These are phyloP conservation scores for Gymnorhina tibicen DNA, from an alignment of 2,113 vertebrate species.

Conservation along the genomic window DNA sequence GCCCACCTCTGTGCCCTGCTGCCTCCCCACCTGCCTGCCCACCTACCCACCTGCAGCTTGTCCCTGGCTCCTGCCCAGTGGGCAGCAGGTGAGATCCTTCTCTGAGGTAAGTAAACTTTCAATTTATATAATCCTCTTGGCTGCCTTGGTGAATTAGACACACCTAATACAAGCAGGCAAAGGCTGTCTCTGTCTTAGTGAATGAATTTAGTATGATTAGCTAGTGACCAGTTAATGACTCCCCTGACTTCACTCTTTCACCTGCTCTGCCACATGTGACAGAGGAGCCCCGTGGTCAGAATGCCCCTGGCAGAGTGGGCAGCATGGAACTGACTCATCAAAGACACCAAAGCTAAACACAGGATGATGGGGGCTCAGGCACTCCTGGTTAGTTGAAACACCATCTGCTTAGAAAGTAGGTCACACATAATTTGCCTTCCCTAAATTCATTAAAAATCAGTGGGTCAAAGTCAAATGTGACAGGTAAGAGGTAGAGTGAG, in stretches of 20 bases:
- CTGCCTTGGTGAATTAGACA: background rate
- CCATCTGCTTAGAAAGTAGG: background rate
- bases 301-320: background rate
- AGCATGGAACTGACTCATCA: background rate
- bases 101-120: background rate
- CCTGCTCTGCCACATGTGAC: background rate
- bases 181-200: background rate
- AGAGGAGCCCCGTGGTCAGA: fast-evolving
- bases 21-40: background rate
- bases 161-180: background rate
- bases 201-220: background rate
- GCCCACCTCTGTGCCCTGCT: background rate
- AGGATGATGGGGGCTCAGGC: background rate
- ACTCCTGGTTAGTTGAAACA: background rate
- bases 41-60: background rate
- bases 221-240: background rate
- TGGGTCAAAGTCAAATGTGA: background rate
- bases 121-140: background rate
- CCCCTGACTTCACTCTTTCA: background rate
- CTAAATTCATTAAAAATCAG: background rate
- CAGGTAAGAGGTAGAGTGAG: background rate
- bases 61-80: background rate
- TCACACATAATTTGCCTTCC: background rate
- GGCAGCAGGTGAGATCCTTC: background rate
- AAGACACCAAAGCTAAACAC: background rate